These are phyloP conservation scores for Anoplius nigerrimus DNA, from an alignment of 2,888 invertebrate genomes.

Conservation along the genomic window DNA sequence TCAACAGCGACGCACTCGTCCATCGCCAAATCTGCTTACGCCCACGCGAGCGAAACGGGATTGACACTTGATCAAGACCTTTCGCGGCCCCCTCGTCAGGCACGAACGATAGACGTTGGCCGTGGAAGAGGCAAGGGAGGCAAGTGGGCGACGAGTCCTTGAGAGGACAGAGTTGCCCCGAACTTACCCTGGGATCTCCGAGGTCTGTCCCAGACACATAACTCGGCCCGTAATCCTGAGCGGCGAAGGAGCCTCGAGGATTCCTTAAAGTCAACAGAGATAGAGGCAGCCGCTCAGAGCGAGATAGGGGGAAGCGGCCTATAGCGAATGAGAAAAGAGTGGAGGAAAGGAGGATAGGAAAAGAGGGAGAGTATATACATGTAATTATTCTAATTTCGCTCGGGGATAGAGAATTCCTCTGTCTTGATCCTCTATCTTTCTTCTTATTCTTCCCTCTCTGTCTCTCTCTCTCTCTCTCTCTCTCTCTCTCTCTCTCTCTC, in stretches of 20 bases:
- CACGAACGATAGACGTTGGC: no score
- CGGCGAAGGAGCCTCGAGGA: neutral
- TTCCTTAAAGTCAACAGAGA: constrained; percentile 23
- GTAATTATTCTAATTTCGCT: constrained; percentile 59
- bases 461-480: constrained; percentile 16
- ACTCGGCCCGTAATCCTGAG: constrained; percentile 6
- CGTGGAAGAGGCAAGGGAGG: no score
- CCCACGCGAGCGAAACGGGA: no score
- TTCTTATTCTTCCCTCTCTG: neutral
- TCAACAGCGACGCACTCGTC: no score
- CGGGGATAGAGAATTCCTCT: constrained; percentile 32
- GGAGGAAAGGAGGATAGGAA: neutral
- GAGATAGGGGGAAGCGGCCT: neutral
- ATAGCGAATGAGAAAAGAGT: neutral
- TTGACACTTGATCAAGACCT: no score
- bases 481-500: neutral
- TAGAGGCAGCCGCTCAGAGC: neutral
- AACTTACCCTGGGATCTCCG: neutral
- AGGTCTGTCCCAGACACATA: neutral
- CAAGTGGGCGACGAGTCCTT: no score
- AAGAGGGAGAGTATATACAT: constrained; percentile 28
- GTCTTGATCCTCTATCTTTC: constrained; percentile 26
- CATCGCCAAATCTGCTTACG: no score
- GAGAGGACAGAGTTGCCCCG: no score
- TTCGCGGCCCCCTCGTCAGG: no score